Evolutionary conservation across 2,797 vertebrate species (phyloP), one percentile per base, ranked within the genome.

Genomic region (Scyliorhinus canicula): DNA sequence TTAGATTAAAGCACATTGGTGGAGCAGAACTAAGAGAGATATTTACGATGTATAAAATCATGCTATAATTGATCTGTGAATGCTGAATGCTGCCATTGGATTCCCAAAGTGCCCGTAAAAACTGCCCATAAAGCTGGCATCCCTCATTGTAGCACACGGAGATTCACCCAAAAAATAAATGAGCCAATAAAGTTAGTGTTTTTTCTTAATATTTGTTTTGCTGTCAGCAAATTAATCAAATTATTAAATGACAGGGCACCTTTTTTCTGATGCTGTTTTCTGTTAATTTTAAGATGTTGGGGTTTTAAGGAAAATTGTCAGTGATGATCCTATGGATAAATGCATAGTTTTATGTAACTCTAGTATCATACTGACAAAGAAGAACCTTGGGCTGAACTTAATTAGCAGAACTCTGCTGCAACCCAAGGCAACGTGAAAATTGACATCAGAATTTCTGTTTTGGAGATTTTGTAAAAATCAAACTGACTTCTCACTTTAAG

Each of bases 1-100:
- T 57, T 91, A 91, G n/a, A 65, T 40, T 91, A 65, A 44, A 91
- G 40, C 57, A 26, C 85, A 60, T 88, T 65, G 35, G 65, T 44
- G 21, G n/a, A 91, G 21, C 88, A 63, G n/a, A 91, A 91, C 26
- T 44, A 19, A 91, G 35, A n/a, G 57, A 65, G n/a, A 16, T n/a
- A n/a, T 90, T 79, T 79, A 44, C 77, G 47, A 24, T 82, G 71
- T 35, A 74, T 74, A 35, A 2, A 35, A 35, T 35, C 7, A 6
- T 91, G 60, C 88, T 91, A 24, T 65, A 91, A 40, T n/a, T 91
- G n/a, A 65, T n/a, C n/a, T 91, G 88, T n/a, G 88, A 91, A 91
- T 91, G 88, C 88, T 63, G 65, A 91, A 63, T 82, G 40, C 40
- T 82, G 40, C 6, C 44, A 82, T 82, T 82, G 19, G 40, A 21